Evolutionary conservation across 2,797 vertebrate species (phyloP).

Genomic region (Trichosurus vulpecula): DNA sequence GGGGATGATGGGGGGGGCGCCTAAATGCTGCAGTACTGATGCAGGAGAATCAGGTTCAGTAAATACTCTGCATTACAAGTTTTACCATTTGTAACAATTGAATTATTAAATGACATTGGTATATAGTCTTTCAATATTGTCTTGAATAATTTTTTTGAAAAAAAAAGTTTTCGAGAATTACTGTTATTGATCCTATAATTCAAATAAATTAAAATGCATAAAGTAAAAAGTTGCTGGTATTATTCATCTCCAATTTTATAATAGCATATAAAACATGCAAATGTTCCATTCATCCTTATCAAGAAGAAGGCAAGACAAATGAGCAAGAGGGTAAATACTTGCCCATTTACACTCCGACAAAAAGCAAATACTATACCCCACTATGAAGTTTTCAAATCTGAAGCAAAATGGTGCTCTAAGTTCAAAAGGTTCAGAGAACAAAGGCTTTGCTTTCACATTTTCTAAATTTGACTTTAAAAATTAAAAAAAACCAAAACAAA

Average conservation of each 20-base stretch:
- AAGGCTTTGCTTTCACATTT: not conserved
- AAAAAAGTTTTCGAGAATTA: not conserved
- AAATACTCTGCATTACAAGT: not conserved
- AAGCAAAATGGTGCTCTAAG: not conserved
- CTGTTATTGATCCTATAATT: not conserved
- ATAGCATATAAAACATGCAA: not conserved
- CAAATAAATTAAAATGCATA: slow-evolving; percentile 17
- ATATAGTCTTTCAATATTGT: not conserved
- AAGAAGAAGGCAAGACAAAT: not conserved
- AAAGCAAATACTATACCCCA: not conserved
- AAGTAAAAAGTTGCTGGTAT: not conserved
- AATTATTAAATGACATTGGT: not conserved
- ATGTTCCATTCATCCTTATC: not conserved
- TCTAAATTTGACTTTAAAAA: not conserved
- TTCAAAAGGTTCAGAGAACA: not conserved
- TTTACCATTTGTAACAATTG: not conserved
- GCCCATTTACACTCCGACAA: not conserved
- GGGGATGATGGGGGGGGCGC: not conserved
- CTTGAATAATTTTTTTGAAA: not conserved
- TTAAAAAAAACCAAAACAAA: slow-evolving; percentile 19
- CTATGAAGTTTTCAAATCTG: not conserved
- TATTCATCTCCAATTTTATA: not conserved
- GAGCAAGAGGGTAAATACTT: not conserved
- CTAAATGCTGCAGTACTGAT: not conserved
- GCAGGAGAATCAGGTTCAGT: not conserved